Conservation (phyloP, 2,113 vertebrate genomes). For the Thamnaconus septentrionalis region DNA sequence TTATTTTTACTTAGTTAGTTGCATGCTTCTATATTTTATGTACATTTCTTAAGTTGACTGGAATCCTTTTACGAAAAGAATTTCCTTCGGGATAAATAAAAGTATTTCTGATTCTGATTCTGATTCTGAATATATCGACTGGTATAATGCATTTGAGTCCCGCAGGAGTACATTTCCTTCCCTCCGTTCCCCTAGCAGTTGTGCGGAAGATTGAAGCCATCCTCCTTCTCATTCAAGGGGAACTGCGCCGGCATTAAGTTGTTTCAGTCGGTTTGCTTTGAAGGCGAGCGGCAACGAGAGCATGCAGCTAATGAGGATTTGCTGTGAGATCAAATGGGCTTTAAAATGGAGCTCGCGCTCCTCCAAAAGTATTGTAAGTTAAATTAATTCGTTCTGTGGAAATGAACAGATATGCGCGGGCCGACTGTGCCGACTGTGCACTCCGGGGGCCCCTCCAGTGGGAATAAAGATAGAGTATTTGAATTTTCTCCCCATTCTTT, state of each 20-base stretch:
- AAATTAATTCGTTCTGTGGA: conserved; percentile 34
- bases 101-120: too few relatives aligned
- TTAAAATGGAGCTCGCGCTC: conserved; percentile 27
- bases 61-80: too few relatives aligned
- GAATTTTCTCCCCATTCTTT: conserved; percentile 43
- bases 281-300: conserved; percentile 41
- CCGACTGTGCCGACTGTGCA: conserved; percentile 9
- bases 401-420: conserved; percentile 31
- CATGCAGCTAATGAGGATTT: conserved; percentile 43
- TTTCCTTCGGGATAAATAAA: too few relatives aligned
- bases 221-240: conserved; percentile 40
- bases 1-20: too few relatives aligned
- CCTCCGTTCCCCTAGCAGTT: conserved; percentile 16
- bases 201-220: conserved; percentile 42
- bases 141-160: conserved; percentile 55
- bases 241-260: conserved; percentile 36
- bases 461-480: conserved; percentile 38
- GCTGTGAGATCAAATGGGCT: conserved; percentile 49
- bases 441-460: conserved; percentile 14
- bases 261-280: conserved; percentile 55
- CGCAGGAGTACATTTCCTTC: conserved; percentile 29
- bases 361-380: conserved; percentile 34
- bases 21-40: too few relatives aligned
- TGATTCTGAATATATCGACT: conserved; percentile 65
- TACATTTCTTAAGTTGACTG: too few relatives aligned